Base-by-base conservation (phyloP, 2,113 vertebrate genomes). In the Tor tambroides region DNA sequence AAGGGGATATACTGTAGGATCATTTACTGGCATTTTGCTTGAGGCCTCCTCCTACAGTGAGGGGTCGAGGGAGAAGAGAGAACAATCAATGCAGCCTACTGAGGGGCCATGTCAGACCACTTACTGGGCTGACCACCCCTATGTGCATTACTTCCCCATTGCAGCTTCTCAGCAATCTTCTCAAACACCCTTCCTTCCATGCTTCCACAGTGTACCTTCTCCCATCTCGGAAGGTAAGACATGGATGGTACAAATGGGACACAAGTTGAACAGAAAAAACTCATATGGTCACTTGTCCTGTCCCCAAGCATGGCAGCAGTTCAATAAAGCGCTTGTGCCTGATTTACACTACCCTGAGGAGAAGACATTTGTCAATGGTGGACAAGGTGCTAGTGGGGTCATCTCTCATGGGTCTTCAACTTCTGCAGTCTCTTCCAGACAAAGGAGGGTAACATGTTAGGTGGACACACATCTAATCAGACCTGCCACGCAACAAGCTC, bases 1-100 rank as follows among this genome's bases (percentile, higher is more conserved):
- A 90, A 35, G 88, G 86, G 90, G 83, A 84, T 90, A 86, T 79
- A 76, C 89, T 91, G 89, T 88, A 92, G 90, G 93, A 95, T 94
- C 93, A 95, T 95, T 95, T 94, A 94, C 93, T 85, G 77, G 88
- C 91, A 89, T 91, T 91, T 93, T 94, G 91, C 93, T 94, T 90
- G 87, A 93, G 93, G 92, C 91, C 89, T 93, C 90, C 88, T 88
- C 88, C 91, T 92, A 92, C 91, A 92, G 87, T 23, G 75, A 90
- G 89, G 89, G 92, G 93, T 92, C 90, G 84, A 89, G 91, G 92
- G 86, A 87, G 91, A 80, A 88, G 85, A 86, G 77, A 89, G 89
- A 54, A 87, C 90, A 90, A 95, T 95, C 93, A 91, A 93, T 94
- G 91, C 91, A n/a, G 89, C 89, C 89, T 88, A 90, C 90, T 89